Conservation (phyloP, 2,113 vertebrate genomes). For the Corythornis madagascariensis region DNA sequence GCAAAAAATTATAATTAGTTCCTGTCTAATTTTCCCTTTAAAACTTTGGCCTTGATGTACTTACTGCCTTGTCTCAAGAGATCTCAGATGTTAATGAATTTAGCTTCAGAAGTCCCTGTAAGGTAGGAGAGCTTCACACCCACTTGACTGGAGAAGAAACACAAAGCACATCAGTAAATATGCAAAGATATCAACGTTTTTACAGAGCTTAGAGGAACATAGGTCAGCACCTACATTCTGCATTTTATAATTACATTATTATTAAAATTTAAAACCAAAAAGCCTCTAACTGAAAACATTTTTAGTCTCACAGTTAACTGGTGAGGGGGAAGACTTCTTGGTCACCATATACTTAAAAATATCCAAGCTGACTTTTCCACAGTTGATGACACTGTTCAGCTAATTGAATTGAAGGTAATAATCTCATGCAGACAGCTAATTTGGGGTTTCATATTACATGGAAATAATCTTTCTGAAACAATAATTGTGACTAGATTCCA, state of each 20-base stretch:
- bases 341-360: neutral
- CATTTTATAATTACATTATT: neutral
- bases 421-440: neutral
- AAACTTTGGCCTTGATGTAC: neutral
- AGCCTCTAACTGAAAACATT: neutral
- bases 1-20: conserved; percentile 16
- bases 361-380: neutral
- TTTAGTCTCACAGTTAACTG: neutral
- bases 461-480: conserved; percentile 3
- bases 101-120: neutral
- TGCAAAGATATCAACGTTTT: neutral
- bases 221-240: neutral
- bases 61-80: conserved; percentile 7
- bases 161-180: neutral
- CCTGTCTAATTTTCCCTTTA: neutral
- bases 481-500: neutral
- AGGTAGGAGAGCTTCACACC: neutral
- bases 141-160: neutral
- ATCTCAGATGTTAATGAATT: conserved; percentile 9
- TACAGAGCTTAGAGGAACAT: neutral
- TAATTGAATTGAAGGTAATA: neutral
- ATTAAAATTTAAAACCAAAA: neutral
- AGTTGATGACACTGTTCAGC: neutral
- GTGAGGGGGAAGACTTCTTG: neutral
- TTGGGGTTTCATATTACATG: neutral